Conservation (phyloP, 2,113 vertebrate species). For the Cyprinodon brontotheroides region DNA sequence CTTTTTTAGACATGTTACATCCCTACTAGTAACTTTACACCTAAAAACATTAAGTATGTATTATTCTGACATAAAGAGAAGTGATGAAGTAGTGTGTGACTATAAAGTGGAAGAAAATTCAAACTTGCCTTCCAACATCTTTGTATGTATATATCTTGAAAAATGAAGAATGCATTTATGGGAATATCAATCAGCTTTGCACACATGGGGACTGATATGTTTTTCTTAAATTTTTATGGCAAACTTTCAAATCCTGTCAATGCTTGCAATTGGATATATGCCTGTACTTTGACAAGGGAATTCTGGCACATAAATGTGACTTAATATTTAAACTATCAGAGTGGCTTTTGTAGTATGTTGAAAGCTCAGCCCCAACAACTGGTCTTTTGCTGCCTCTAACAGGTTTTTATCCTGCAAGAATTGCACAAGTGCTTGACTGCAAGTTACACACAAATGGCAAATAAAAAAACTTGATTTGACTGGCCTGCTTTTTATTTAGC, state of each 20-base stretch:
- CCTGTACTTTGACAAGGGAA: too few species aligned
- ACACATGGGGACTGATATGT: too few species aligned
- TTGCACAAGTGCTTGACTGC: not conserved
- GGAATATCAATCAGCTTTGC: not conserved
- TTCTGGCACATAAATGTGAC: not conserved
- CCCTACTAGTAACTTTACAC: constrained; percentile 26
- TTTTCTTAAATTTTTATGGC: too few species aligned
- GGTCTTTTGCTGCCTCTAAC: not conserved
- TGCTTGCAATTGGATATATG: too few species aligned
- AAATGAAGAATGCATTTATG: not conserved
- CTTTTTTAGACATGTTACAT: constrained; percentile 28
- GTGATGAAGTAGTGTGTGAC: not conserved
- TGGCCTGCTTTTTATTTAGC: not conserved
- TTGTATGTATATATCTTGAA: not conserved
- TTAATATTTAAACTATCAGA: not conserved
- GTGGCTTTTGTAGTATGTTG: not conserved
- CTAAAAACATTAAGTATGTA: constrained; percentile 8
- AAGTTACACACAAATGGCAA: too few species aligned
- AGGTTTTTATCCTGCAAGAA: not conserved
- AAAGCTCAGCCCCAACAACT: too few species aligned
- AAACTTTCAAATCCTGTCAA: too few species aligned
- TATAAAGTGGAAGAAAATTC: not conserved
- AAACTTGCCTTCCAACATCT: not conserved
- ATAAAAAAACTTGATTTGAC: too few species aligned
- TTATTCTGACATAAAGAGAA: not conserved